These are phyloP conservation scores for Caenorhabditis imperialis DNA, from an alignment of 2,888 invertebrate species.

Conservation along the genomic window DNA sequence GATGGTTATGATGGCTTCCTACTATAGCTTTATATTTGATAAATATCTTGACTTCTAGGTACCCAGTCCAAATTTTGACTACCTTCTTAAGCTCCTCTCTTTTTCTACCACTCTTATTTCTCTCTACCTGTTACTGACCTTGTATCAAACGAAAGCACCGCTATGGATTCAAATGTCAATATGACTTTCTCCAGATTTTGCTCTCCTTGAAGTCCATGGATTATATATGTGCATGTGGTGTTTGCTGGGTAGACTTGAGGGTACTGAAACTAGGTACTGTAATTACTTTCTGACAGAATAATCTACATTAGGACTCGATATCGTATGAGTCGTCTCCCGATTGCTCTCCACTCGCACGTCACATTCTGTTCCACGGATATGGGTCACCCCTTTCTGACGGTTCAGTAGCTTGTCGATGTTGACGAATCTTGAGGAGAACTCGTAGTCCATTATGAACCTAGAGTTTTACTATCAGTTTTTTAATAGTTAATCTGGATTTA, in stretches of 20 bases:
- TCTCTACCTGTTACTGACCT: conserved; percentile 11
- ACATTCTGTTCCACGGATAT: conserved; percentile 84
- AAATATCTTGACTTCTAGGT: no score
- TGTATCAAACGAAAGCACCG: conserved; percentile 63
- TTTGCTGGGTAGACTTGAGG: conserved; percentile 79
- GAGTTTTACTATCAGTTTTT: not conserved
- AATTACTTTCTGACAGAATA: not conserved
- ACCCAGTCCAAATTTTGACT: no score
- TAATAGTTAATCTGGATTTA: not conserved
- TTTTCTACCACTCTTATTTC: not conserved
- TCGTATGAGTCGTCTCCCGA: conserved; percentile 79
- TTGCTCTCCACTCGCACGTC: conserved; percentile 82
- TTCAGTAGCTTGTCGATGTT: conserved; percentile 87
- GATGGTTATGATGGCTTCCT: no score
- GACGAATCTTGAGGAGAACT: conserved; percentile 98
- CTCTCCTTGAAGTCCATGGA: conserved; percentile 90
- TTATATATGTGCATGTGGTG: conserved; percentile 79
- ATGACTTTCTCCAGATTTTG: conserved; percentile 76
- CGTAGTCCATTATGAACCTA: conserved; percentile 87
- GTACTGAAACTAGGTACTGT: conserved; percentile 67
- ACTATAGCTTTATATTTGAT: no score
- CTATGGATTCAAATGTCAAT: conserved; percentile 69
- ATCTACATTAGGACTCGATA: conserved; percentile 79
- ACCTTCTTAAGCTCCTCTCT: no score
- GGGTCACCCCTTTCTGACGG: conserved; percentile 65